Evolutionary conservation across 2,113 vertebrate genomes (phyloP), one percentile per base, ranked within the genome.

Genomic region (Triplophysa dalaica): DNA sequence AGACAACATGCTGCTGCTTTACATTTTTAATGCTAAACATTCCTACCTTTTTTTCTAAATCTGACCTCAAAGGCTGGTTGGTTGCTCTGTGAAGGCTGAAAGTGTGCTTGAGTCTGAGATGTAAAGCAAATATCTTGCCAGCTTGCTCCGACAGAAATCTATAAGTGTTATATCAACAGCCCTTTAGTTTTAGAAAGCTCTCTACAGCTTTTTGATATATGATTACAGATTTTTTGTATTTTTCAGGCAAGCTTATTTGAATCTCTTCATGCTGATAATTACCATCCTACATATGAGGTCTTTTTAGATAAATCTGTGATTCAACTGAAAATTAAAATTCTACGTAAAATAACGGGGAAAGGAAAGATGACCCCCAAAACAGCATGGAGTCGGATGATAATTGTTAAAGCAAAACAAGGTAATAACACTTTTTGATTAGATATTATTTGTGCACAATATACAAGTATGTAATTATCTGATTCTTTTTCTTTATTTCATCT

Each of bases 251-350:
- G 19, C 64, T 1, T 11, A 24, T 82, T 70, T 50, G 54, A 72
- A 74, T 8, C 17, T 58, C 21, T 76, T 8, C 41, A 77, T 41
- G 52, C 11, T 65, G 50, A 38, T 4, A 60, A 70, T 56, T 29
- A 80, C 22, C 78, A 80, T 29, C 48, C 82, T 26, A 38, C 82
- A 48, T 83, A 80, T 67, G 78, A 83, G 22, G 33, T 83, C n/a
- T 83, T 83, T 54, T 61, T 83, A 63, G 61, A 45, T 54, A 65
- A 43, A 38, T 43, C 21, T 38, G 62, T 80, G 19, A 72, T 10
- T 61, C 73, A 83, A 66, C 16, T 83, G 6, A 33, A 10, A 24
- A 16, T 83, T 26, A 80, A 24, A 41, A 66, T 83, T 72, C 17
- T 26, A 12, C 78, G 24, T 41, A 77, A 61, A 60, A 24, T 14